A percentile compares a stretch with the other conserved stretches of the same genome.
These are phyloP conservation scores for Agapornis roseicollis DNA, from an alignment of 2,113 vertebrate species.

Conservation along the genomic window DNA sequence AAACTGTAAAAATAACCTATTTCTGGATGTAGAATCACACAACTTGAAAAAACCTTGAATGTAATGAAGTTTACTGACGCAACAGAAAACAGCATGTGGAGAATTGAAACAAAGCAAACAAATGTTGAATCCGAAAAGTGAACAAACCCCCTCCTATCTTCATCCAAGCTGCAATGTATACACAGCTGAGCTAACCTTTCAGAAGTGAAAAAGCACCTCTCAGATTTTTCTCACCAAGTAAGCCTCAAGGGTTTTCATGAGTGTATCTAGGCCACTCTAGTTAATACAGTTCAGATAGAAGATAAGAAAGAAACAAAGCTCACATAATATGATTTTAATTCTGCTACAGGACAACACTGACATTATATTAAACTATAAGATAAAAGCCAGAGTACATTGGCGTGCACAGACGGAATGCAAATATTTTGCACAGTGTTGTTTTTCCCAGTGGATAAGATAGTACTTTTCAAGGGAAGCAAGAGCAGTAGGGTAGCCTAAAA, in stretches of 20 bases:
- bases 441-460: not conserved
- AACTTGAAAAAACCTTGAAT: slow-evolving; percentile 10
- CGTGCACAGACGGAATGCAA: not conserved
- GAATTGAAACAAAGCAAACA: not conserved
- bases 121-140: slow-evolving; percentile 19
- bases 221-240: slow-evolving; percentile 10
- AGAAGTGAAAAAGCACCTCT: slow-evolving; percentile 13
- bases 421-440: not conserved
- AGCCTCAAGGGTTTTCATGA: not conserved
- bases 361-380: not conserved
- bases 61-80: not conserved
- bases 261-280: not conserved
- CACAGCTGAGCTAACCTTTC: slow-evolving; percentile 41
- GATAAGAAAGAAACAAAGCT: slow-evolving; percentile 26
- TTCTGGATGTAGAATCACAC: slow-evolving; percentile 35
- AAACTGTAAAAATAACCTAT: not conserved
- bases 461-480: not conserved
- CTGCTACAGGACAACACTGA: not conserved
- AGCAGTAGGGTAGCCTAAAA: not conserved
- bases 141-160: not conserved
- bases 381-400: not conserved
- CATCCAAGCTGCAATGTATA: not conserved
- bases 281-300: slow-evolving; percentile 17
- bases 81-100: not conserved
- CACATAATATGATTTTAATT: slow-evolving; percentile 46